These are phyloP conservation scores for Galeopsomyia nigrocyanea DNA, from an alignment of 2,888 invertebrate genomes.

Conservation along the genomic window DNA sequence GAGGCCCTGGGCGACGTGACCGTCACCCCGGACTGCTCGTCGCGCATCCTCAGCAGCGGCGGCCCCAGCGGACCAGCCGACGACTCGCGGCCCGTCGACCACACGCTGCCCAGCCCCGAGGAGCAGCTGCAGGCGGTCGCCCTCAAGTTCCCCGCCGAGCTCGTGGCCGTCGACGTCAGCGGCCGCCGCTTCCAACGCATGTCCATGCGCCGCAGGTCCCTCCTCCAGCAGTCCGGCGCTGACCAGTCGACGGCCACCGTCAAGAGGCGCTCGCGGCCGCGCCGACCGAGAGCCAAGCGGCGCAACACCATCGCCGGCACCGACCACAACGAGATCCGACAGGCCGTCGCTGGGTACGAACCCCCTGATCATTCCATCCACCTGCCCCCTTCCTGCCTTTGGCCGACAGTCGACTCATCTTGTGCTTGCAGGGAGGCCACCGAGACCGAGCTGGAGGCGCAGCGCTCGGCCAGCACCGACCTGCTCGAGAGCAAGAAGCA, in stretches of 20 bases:
- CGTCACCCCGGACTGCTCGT: conserved; percentile 82
- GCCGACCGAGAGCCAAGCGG: conserved; percentile 85
- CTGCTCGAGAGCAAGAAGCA: conserved; percentile 76
- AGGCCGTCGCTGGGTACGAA: conserved; percentile 87
- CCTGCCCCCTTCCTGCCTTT: not conserved
- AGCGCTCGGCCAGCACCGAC: conserved; percentile 75
- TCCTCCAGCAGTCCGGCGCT: conserved; percentile 61
- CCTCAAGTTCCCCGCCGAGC: conserved; percentile 89
- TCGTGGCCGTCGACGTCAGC: conserved; percentile 90
- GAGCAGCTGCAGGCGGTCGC: conserved; percentile 88
- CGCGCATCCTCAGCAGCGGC: conserved; percentile 74
- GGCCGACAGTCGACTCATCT: not conserved
- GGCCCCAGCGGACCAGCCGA: conserved; percentile 69
- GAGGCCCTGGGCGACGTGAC: conserved; percentile 88
- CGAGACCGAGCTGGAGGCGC: conserved; percentile 56
- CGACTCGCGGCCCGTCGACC: conserved; percentile 82
- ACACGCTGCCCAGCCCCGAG: conserved; percentile 88
- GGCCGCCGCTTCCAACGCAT: conserved; percentile 91
- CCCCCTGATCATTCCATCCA: conserved; percentile 38
- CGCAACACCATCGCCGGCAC: conserved; percentile 93
- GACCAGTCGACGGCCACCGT: conserved; percentile 65
- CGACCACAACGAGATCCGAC: conserved; percentile 90
- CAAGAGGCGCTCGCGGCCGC: conserved; percentile 79
- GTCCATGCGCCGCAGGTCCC: conserved; percentile 87
- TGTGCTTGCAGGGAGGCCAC: conserved; percentile 58